These are phyloP conservation scores for Carlito syrichta DNA, from an alignment of 2,113 vertebrate genomes.

Conservation along the genomic window DNA sequence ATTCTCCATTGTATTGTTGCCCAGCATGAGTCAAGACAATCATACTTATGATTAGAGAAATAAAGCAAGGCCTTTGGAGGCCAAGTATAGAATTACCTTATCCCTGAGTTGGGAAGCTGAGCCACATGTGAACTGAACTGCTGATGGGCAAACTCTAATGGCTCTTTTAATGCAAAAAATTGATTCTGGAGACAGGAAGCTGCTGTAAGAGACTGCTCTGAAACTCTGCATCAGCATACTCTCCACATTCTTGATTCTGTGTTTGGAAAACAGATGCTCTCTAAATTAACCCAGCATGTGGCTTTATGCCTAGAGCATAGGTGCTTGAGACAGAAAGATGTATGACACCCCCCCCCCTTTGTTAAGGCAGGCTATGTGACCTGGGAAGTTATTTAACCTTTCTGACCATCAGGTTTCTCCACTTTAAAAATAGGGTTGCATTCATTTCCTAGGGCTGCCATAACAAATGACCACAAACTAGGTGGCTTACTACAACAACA, in stretches of 20 bases:
- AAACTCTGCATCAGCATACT: not conserved
- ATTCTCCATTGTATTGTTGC: constrained; percentile 18
- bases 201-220: not conserved
- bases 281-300: not conserved
- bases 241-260: not conserved
- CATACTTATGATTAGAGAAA: not conserved
- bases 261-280: not conserved
- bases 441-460: not conserved
- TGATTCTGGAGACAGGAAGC: constrained; percentile 28
- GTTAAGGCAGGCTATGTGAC: not conserved
- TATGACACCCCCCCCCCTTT: no score
- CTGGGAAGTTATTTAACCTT: not conserved
- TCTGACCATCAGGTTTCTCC: not conserved
- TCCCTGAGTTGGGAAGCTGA: not conserved
- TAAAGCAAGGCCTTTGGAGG: not conserved
- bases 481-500: not conserved
- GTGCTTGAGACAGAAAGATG: not conserved
- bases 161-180: constrained; percentile 44
- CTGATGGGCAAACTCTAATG: constrained; percentile 39
- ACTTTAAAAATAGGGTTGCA: not conserved
- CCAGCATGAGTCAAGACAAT: not conserved
- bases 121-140: not conserved
- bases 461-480: not conserved
- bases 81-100: not conserved
- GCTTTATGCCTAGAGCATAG: not conserved